Conservation (phyloP, 1,140 invertebrate genomes). For the Rhagoletis zephyria region DNA sequence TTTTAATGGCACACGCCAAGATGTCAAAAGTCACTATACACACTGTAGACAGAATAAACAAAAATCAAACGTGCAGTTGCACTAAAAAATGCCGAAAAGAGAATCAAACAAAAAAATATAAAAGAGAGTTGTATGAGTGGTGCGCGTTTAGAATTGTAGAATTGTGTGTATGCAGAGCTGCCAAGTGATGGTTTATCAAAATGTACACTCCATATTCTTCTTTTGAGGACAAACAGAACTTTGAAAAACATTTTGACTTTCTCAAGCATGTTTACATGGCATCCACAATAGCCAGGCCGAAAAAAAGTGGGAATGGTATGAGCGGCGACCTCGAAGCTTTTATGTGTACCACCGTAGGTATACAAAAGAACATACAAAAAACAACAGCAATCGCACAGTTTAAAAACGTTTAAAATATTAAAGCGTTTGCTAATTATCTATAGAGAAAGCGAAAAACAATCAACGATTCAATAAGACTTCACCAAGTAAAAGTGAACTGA, state of each 20-base stretch:
- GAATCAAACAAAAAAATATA: background rate
- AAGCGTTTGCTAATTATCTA: no score
- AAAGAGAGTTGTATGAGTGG: background rate
- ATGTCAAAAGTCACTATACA: background rate
- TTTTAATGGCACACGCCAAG: conserved; percentile 18
- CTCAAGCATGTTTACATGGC: conserved; percentile 11
- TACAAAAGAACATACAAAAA: no score
- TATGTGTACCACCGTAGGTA: no score
- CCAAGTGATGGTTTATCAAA: background rate
- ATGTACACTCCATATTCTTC: background rate
- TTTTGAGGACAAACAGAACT: background rate
- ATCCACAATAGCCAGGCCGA: background rate
- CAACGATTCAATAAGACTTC: no score
- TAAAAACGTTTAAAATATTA: no score
- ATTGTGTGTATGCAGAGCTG: background rate
- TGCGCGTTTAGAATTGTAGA: background rate
- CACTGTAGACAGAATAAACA: background rate
- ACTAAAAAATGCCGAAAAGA: background rate
- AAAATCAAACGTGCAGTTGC: background rate
- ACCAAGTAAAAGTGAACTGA: no score
- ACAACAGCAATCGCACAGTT: no score
- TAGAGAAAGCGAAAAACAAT: no score
- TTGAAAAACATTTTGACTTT: background rate
- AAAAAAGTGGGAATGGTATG: background rate
- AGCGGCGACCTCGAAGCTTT: background rate